These are phyloP conservation scores for Strix occidentalis DNA, from an alignment of 2,797 vertebrate species.

Conservation along the genomic window DNA sequence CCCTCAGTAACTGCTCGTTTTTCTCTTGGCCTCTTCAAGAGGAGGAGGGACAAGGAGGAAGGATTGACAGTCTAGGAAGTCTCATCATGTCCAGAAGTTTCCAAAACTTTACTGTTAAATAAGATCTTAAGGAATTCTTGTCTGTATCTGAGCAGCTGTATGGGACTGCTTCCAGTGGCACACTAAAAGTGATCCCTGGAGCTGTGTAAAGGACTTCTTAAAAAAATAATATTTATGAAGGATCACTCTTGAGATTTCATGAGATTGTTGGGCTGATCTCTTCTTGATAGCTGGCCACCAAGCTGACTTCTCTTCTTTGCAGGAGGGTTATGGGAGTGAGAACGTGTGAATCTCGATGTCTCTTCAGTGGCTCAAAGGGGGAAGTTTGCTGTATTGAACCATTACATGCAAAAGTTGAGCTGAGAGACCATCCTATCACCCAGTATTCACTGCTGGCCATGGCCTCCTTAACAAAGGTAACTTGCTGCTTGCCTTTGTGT, in stretches of 20 bases:
- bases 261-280: neutral
- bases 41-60: neutral
- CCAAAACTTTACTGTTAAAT: neutral
- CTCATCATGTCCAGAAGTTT: neutral
- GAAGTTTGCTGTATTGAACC: conserved; percentile 97
- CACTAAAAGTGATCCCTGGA: neutral
- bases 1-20: neutral
- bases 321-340: conserved; percentile 98
- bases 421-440: conserved; percentile 93
- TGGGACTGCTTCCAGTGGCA: neutral
- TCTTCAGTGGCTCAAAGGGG: conserved; percentile 97
- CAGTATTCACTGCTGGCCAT: conserved; percentile 93
- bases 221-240: neutral
- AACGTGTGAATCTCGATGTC: conserved; percentile 93
- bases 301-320: neutral
- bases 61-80: neutral
- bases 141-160: neutral
- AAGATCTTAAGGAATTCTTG: neutral
- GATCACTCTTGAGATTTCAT: neutral
- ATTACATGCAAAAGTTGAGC: conserved; percentile 85
- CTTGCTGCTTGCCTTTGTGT: neutral
- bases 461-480: conserved; percentile 96
- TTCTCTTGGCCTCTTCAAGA: neutral
- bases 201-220: neutral
- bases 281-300: neutral